These are phyloP conservation scores for Xiphorhynchus erythropygius DNA, from an alignment of 2,797 vertebrate species.

Conservation along the genomic window DNA sequence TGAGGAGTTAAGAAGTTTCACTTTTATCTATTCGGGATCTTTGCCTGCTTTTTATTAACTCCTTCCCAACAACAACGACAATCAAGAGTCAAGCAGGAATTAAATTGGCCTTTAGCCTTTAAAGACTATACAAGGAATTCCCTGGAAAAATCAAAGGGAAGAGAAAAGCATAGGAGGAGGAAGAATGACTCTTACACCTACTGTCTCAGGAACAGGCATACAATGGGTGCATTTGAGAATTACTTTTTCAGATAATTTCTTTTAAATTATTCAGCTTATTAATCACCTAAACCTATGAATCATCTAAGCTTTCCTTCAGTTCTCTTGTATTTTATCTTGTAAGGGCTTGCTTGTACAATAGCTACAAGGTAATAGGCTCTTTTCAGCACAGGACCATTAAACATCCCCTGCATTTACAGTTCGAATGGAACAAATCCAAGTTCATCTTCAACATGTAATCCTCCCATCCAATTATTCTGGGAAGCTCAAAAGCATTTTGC, in stretches of 20 bases:
- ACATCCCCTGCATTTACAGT: background rate
- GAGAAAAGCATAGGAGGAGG: background rate
- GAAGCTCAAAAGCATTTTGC: background rate
- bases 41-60: no score
- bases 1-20: no score
- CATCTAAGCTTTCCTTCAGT: background rate
- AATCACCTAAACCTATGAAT: background rate
- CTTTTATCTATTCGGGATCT: no score
- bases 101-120: background rate
- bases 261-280: background rate
- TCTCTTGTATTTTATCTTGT: background rate
- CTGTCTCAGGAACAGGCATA: background rate
- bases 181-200: background rate
- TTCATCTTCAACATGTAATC: background rate
- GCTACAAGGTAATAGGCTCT: background rate
- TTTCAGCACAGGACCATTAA: background rate
- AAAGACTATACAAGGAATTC: background rate
- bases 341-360: background rate
- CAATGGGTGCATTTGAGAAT: background rate
- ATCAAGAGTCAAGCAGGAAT: background rate
- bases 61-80: no score
- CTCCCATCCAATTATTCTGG: constrained; percentile 2
- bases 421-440: constrained; percentile 12
- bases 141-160: background rate
- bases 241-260: background rate